Conservation (phyloP, 2,797 vertebrate species). For the Perdix hodgsoniae region DNA sequence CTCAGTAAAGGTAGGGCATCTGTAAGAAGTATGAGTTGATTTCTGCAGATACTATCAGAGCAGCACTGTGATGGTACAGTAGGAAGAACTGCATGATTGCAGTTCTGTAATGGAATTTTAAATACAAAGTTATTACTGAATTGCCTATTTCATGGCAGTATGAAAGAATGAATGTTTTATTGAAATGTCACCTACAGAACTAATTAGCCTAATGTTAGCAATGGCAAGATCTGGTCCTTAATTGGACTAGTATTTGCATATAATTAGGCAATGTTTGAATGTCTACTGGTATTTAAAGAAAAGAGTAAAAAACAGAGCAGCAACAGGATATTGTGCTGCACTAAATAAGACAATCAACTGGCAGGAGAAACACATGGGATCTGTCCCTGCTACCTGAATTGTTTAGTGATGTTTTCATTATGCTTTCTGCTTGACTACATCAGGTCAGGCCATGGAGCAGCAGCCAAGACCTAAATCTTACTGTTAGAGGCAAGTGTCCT, state of each 20-base stretch:
- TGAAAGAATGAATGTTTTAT: not conserved
- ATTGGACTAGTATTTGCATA: not conserved
- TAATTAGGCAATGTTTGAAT: not conserved
- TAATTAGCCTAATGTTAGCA: not conserved
- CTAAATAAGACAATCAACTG: not conserved
- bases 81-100: not conserved
- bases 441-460: not conserved
- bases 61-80: not conserved
- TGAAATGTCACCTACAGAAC: constrained; percentile 27
- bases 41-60: constrained; percentile 12
- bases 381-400: not conserved
- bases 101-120: not conserved
- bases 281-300: not conserved
- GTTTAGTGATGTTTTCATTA: not conserved
- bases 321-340: not conserved
- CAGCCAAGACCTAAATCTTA: not conserved
- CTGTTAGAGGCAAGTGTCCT: not conserved
- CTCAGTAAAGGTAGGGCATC: constrained; percentile 10
- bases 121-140: constrained; percentile 17
- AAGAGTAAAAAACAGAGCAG: not conserved
- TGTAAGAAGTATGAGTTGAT: not conserved
- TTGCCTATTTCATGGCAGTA: not conserved
- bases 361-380: not conserved
- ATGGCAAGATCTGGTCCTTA: constrained; percentile 5
- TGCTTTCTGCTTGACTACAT: not conserved